Percentiles rank a stretch among this genome's conserved stretches.
Evolutionary conservation across 92 coral and sea anemone genomes (phyloP).

Genomic region (Parazoanthus swiftii): DNA sequence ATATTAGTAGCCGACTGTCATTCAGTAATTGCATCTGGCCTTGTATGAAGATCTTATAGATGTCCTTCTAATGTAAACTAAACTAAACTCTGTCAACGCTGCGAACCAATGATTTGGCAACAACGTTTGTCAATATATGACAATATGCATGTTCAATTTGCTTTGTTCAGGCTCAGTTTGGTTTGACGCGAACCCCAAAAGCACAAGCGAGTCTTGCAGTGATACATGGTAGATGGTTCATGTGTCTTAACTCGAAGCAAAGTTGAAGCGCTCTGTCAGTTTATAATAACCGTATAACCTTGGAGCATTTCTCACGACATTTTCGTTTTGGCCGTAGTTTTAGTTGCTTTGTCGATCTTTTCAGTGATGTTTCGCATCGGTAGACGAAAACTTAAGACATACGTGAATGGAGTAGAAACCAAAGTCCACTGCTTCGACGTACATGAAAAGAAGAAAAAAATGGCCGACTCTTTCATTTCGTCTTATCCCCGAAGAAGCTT

Average conservation of each 20-base stretch:
- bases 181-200: background rate
- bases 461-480: background rate
- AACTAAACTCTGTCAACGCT: background rate
- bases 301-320: background rate
- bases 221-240: background rate
- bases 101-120: constrained; percentile 20
- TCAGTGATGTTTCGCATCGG: constrained; percentile 32
- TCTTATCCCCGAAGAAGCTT: constrained; percentile 13
- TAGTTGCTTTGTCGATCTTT: background rate
- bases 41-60: background rate
- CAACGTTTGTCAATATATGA: constrained; percentile 2
- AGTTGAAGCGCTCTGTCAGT: background rate
- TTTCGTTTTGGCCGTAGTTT: background rate
- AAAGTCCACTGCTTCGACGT: constrained; percentile 32
- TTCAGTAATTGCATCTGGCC: constrained; percentile 40
- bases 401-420: constrained; percentile 34
- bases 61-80: constrained; percentile 32
- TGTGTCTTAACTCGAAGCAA: background rate
- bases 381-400: constrained; percentile 22
- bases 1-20: background rate
- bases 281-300: background rate
- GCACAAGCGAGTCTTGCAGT: background rate
- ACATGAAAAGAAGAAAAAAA: constrained; percentile 17
- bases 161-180: background rate
- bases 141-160: background rate